phyloP scores from a whole-genome alignment of 2,113 vertebrate species.

The Tringa solitaria region DNA sequence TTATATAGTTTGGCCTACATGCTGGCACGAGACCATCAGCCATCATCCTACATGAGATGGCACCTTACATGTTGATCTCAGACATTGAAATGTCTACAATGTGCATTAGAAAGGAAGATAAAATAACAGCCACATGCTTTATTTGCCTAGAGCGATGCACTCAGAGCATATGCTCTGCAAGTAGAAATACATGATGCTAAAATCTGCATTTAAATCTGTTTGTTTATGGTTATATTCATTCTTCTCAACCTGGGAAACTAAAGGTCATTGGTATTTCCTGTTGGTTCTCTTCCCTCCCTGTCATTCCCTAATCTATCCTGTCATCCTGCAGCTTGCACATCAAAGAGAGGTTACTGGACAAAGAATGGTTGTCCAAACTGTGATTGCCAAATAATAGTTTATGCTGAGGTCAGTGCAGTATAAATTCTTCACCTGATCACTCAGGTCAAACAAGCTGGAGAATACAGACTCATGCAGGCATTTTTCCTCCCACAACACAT shows the following conservation, averaged over 20 bases:
- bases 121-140: not conserved
- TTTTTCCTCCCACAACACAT: not conserved
- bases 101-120: not conserved
- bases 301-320: not conserved
- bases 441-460: not conserved
- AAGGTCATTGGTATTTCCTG: not conserved
- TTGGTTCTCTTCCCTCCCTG: not conserved
- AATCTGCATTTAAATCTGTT: not conserved
- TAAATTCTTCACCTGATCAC: not conserved
- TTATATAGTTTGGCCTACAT: not conserved
- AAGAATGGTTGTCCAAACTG: not conserved
- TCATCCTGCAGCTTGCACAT: not conserved
- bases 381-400: not conserved
- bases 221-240: not conserved
- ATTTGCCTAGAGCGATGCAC: not conserved
- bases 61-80: not conserved
- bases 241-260: not conserved
- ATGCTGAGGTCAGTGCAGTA: not conserved
- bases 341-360: not conserved
- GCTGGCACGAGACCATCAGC: not conserved
- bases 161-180: not conserved
- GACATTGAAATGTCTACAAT: not conserved
- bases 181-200: not conserved
- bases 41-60: not conserved
- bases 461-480: not conserved